Conservation (phyloP, 2,888 invertebrate genomes). For the Rhamnusium bicolor region DNA sequence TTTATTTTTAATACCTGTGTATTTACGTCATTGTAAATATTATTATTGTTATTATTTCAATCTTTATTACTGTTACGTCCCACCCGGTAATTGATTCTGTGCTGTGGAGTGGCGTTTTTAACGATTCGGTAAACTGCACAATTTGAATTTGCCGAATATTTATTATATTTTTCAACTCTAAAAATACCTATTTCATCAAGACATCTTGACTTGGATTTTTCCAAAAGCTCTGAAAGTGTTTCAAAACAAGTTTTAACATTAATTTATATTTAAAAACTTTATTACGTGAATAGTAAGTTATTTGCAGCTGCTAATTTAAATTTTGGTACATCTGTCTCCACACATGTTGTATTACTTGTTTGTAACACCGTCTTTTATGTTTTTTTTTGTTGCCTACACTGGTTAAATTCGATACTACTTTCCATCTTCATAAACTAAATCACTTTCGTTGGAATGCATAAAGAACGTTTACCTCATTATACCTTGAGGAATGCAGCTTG, state of each 20-base stretch:
- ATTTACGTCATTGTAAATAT: too few species aligned
- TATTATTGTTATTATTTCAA: too few species aligned
- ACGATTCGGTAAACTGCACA: too few species aligned
- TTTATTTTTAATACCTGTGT: too few species aligned
- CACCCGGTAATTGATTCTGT: too few species aligned
- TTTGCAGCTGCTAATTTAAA: background rate
- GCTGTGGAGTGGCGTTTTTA: too few species aligned
- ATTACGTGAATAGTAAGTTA: too few species aligned
- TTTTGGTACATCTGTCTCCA: background rate
- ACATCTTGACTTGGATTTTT: too few species aligned
- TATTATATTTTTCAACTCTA: too few species aligned
- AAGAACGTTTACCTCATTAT: constrained; percentile 29
- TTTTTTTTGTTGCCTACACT: background rate
- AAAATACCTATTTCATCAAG: too few species aligned
- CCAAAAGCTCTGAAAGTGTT: background rate
- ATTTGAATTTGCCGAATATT: too few species aligned
- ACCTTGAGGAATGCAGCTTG: constrained; percentile 22
- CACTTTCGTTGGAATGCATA: constrained; percentile 46
- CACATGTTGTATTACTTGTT: background rate
- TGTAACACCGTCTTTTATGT: background rate
- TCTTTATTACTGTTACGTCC: too few species aligned
- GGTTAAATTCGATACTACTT: background rate
- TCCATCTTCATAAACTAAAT: constrained; percentile 12
- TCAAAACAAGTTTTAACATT: background rate
- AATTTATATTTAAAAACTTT: background rate